phyloP scores from a whole-genome alignment of 1,140 invertebrate species.

The Heliconius nattereri region DNA sequence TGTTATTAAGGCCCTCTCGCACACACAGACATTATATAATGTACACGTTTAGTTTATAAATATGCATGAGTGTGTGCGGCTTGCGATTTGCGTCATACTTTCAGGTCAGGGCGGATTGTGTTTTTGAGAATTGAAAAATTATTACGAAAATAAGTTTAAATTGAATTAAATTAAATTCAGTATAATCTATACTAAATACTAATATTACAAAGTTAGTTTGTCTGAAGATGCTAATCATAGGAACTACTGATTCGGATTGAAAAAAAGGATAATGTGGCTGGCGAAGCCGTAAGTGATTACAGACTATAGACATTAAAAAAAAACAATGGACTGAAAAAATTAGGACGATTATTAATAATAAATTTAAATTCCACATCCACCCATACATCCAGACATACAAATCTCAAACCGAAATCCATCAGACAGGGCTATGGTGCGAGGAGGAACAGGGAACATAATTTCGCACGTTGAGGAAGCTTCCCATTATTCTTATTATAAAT shows the following conservation, averaged over 20 bases:
- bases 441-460: slow-evolving; percentile 12
- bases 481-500: slow-evolving; percentile 49
- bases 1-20: slow-evolving; percentile 74
- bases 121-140: not conserved
- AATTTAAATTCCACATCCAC: not conserved
- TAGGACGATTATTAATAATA: not conserved
- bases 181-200: too few species aligned
- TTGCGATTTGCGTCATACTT: slow-evolving; percentile 29
- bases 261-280: too few species aligned
- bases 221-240: too few species aligned
- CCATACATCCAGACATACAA: not conserved
- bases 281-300: not conserved
- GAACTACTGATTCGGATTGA: too few species aligned
- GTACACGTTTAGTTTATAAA: slow-evolving; percentile 75
- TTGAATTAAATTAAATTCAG: not conserved
- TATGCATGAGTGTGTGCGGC: slow-evolving; percentile 73
- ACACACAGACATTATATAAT: slow-evolving; percentile 76
- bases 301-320: too few species aligned
- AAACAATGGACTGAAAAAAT: not conserved
- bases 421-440: not conserved
- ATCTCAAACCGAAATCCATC: not conserved
- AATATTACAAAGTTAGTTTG: too few species aligned
- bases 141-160: not conserved
- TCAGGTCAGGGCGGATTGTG: slow-evolving; percentile 17
- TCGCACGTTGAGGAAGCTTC: slow-evolving; percentile 24